These are phyloP conservation scores for Crotophaga sulcirostris DNA, from an alignment of 2,113 vertebrate genomes.

Conservation along the genomic window DNA sequence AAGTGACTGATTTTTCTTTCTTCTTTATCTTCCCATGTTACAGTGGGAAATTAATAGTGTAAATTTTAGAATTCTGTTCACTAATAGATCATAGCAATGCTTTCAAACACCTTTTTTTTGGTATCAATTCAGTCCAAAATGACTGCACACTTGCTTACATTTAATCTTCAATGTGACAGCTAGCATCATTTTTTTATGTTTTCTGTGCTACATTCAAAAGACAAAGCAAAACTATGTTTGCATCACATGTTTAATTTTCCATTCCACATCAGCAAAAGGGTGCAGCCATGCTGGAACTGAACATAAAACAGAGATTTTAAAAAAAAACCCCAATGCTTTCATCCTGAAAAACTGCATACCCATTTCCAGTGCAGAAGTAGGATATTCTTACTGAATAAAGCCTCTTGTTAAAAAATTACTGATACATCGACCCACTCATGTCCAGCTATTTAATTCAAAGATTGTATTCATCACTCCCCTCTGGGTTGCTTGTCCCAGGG, in stretches of 20 bases:
- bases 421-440: background rate
- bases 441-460: conserved; percentile 11
- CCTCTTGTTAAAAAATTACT: background rate
- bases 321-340: background rate
- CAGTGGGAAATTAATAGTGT: background rate
- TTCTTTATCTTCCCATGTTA: background rate
- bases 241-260: conserved; percentile 17
- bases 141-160: background rate
- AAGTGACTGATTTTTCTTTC: conserved; percentile 13
- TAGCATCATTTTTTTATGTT: background rate
- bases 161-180: background rate
- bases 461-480: background rate
- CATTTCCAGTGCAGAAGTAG: background rate
- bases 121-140: background rate
- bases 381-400: background rate
- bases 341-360: background rate
- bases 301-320: background rate
- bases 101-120: background rate
- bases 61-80: conserved; percentile 20
- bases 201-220: background rate
- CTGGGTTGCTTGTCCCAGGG: background rate
- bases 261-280: background rate
- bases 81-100: background rate
- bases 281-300: background rate
- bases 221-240: conserved; percentile 17